These are phyloP conservation scores for Cartodere bifasciata DNA, from an alignment of 2,888 invertebrate species.

Conservation along the genomic window DNA sequence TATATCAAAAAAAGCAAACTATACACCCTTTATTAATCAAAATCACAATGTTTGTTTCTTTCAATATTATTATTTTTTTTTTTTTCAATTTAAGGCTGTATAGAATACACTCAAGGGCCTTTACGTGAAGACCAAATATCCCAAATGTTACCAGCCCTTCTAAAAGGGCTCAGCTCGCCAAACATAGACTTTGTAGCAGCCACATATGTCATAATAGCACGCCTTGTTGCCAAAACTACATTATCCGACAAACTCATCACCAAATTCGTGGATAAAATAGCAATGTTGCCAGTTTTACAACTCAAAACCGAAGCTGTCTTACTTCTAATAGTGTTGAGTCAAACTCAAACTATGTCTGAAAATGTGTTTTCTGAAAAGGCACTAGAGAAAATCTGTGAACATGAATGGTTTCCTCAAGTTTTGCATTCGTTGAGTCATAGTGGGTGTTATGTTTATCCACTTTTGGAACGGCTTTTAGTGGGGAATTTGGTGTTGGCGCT, in stretches of 20 bases:
- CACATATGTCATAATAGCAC: slow-evolving; percentile 59
- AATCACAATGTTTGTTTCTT: no score
- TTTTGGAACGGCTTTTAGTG: slow-evolving; percentile 44
- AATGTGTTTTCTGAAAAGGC: slow-evolving; percentile 40
- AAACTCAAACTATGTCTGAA: slow-evolving; percentile 40
- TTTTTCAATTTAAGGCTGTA: no score
- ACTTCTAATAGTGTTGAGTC: slow-evolving; percentile 56
- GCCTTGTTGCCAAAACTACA: slow-evolving; percentile 50
- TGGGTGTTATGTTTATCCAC: slow-evolving; percentile 43
- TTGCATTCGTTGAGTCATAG: slow-evolving; percentile 42
- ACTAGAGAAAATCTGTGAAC: slow-evolving; percentile 37
- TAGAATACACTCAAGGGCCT: no score
- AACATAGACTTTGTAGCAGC: slow-evolving; percentile 60
- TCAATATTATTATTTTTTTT: no score
- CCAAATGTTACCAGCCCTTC: slow-evolving; percentile 56
- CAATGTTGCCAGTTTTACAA: slow-evolving; percentile 40
- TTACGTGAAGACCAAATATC: slow-evolving; percentile 53
- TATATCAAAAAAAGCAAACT: no score
- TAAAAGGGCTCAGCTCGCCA: slow-evolving; percentile 55
- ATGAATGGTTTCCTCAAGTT: slow-evolving; percentile 36
- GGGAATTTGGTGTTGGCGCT: slow-evolving; percentile 41
- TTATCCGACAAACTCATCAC: slow-evolving; percentile 44
- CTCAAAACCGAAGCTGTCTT: slow-evolving; percentile 50
- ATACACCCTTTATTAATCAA: no score
- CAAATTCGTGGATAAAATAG: slow-evolving; percentile 46